Conservation (phyloP, 1,140 invertebrate species). For the Heliconius hewitsoni region DNA sequence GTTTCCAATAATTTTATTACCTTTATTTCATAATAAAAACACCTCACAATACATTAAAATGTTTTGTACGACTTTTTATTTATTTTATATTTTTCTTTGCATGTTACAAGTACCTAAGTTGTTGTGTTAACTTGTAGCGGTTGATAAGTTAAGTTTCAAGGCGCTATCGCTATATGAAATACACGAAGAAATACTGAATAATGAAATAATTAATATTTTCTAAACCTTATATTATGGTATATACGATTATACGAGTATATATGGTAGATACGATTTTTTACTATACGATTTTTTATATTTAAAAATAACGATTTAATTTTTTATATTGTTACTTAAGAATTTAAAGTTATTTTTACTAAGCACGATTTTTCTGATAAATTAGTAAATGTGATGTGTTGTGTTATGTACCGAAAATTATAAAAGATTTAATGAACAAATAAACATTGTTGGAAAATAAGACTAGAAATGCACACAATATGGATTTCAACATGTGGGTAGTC, state of each 20-base stretch:
- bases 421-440: neutral
- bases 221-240: neutral
- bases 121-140: neutral
- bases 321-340: neutral
- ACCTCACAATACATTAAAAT: neutral
- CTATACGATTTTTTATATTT: neutral
- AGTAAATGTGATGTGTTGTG: no score
- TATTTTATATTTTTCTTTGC: slow-evolving; percentile 6
- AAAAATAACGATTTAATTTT: neutral
- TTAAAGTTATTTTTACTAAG: neutral
- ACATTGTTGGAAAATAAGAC: neutral
- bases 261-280: no score
- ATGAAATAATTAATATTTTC: neutral
- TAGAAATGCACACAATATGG: neutral
- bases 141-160: neutral
- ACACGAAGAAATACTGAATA: neutral
- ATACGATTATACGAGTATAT: no score
- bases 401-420: neutral
- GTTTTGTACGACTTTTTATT: neutral
- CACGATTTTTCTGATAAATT: no score
- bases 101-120: neutral
- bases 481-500: neutral
- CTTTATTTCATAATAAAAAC: neutral
- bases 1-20: neutral
- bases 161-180: neutral